phyloP scores from a whole-genome alignment of 2,888 invertebrate genomes.

The Prostheceraeus crozeri region DNA sequence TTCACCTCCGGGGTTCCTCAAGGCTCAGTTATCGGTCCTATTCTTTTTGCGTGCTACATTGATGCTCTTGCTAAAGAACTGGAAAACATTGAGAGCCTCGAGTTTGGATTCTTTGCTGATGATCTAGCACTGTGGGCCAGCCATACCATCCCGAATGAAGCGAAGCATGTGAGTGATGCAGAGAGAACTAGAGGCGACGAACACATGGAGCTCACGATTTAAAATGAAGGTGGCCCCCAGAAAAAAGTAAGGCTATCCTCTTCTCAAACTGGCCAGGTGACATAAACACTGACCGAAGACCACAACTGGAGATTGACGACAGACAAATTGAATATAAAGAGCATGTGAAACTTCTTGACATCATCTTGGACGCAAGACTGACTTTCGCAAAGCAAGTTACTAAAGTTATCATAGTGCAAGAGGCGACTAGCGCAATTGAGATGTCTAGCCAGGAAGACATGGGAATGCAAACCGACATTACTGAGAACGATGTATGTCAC shows the following conservation, averaged over 20 bases:
- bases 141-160: too few species aligned
- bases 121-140: constrained; percentile 2
- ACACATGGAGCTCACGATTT: too few species aligned
- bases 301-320: constrained; percentile 5
- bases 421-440: background rate
- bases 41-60: constrained; percentile 2
- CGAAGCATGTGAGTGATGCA: too few species aligned
- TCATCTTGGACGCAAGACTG: background rate
- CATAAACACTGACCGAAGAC: constrained; percentile 7
- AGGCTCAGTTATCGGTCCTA: constrained; percentile 12
- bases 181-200: too few species aligned
- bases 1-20: constrained; percentile 3
- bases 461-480: constrained; percentile 1
- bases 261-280: constrained; percentile 4
- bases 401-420: background rate
- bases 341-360: constrained; percentile 4
- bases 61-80: constrained; percentile 1
- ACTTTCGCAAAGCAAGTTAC: constrained; percentile 1
- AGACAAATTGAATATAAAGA: constrained; percentile 5
- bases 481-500: constrained; percentile 5
- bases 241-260: constrained; percentile 20
- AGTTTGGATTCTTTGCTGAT: constrained; percentile 18
- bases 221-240: too few species aligned
- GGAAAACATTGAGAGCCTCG: background rate
- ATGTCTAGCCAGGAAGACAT: background rate